Percentiles rank a stretch among this genome's conserved stretches.
Evolutionary conservation across 2,888 invertebrate species (phyloP).

Genomic region (Fragum whitleyi): DNA sequence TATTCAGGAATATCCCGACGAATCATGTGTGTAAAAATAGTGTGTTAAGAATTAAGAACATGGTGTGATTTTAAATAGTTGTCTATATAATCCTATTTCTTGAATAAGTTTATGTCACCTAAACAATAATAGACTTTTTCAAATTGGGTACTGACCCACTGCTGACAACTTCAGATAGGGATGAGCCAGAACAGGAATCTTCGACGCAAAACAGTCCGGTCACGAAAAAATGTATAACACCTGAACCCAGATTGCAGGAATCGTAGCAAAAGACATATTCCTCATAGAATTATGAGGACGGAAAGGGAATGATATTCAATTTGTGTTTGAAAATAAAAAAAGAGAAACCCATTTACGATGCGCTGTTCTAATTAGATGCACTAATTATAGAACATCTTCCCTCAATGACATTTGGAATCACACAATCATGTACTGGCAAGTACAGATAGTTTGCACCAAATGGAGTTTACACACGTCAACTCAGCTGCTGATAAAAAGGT

Average conservation of each 20-base stretch:
- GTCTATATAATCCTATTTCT: too few relatives aligned
- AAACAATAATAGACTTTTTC: background rate
- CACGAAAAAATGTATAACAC: background rate
- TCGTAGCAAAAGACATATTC: constrained; percentile 1
- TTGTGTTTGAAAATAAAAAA: background rate
- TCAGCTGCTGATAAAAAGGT: too few relatives aligned
- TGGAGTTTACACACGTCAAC: too few relatives aligned
- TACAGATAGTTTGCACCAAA: background rate
- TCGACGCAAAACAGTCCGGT: background rate
- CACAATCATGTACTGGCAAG: too few relatives aligned
- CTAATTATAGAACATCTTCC: too few relatives aligned
- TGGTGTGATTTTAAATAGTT: too few relatives aligned
- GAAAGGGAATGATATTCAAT: background rate
- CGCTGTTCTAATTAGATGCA: too few relatives aligned
- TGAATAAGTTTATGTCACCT: background rate
- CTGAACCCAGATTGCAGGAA: background rate
- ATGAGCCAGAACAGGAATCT: background rate
- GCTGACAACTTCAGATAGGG: background rate
- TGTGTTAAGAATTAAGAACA: background rate
- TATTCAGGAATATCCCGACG: background rate
- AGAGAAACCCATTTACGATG: constrained; percentile 1
- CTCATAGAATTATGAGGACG: background rate
- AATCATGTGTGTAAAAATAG: background rate
- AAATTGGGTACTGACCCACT: background rate
- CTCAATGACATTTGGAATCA: too few relatives aligned